These are phyloP conservation scores for Synchiropus splendidus DNA, from an alignment of 2,113 vertebrate genomes.

Conservation along the genomic window DNA sequence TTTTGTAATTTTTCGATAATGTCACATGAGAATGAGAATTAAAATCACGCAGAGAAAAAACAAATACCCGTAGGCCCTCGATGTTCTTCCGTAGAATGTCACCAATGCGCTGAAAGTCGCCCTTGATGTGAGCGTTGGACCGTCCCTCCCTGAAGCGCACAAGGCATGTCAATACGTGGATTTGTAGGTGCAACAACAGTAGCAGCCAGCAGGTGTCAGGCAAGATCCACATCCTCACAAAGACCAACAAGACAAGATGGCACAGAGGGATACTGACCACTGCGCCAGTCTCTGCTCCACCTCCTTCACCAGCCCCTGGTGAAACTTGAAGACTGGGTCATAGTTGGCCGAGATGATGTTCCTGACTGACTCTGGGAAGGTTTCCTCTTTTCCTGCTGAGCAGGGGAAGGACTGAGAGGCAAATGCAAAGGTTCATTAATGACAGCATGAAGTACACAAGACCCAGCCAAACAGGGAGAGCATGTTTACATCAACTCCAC, in stretches of 20 bases:
- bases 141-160: slow-evolving; percentile 78
- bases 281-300: slow-evolving; percentile 85
- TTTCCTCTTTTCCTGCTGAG: slow-evolving; percentile 73
- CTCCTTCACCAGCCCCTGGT: slow-evolving; percentile 86
- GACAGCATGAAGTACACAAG: background rate
- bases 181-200: background rate
- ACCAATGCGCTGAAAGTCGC: slow-evolving; percentile 86
- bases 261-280: slow-evolving; percentile 69
- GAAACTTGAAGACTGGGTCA: slow-evolving; percentile 87
- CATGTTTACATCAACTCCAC: too few species aligned
- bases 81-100: slow-evolving; percentile 88
- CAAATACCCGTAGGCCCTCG: slow-evolving; percentile 80
- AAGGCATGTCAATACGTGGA: background rate
- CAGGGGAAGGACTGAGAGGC: slow-evolving; percentile 75
- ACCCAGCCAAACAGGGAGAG: background rate
- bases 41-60: too few species aligned
- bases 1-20: too few species aligned
- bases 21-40: too few species aligned
- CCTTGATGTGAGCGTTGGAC: slow-evolving; percentile 85
- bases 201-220: slow-evolving; percentile 34
- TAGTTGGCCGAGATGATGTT: slow-evolving; percentile 80
- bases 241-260: background rate
- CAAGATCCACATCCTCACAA: background rate
- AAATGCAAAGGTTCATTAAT: background rate
- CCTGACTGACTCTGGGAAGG: slow-evolving; percentile 75